Evolutionary conservation across 2,888 invertebrate species (phyloP).

Genomic region (Odontocolon sp.): DNA sequence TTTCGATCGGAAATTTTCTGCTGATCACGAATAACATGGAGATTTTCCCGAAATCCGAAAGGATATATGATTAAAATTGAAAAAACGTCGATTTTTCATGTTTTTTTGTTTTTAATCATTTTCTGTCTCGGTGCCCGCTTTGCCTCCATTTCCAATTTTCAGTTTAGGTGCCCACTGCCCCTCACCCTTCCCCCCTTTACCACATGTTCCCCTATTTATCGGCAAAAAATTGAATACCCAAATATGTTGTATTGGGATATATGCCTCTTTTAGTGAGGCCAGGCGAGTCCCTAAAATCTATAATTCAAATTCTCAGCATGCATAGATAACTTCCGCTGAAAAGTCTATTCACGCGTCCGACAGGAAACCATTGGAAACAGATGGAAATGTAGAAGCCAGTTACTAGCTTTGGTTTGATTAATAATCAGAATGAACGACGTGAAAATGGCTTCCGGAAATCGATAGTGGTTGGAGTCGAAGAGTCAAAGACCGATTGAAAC

Average conservation of each 20-base stretch:
- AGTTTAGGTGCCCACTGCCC: no score
- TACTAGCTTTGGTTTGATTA: conserved; percentile 28
- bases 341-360: conserved; percentile 8
- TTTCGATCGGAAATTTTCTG: no score
- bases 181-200: no score
- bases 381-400: not conserved
- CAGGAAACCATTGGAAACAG: conserved; percentile 42
- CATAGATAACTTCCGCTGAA: conserved; percentile 46
- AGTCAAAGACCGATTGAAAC: conserved; percentile 37
- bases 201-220: no score
- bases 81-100: no score
- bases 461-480: not conserved
- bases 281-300: conserved; percentile 23
- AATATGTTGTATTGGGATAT: not conserved
- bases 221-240: not conserved
- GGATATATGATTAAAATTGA: no score
- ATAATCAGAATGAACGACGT: conserved; percentile 45
- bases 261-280: not conserved
- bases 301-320: conserved; percentile 47
- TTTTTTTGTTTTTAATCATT: no score
- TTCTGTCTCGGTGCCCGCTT: no score
- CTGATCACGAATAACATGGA: no score
- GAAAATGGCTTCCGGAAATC: conserved; percentile 50
- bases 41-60: no score
- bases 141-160: no score